Conservation (phyloP, 2,113 vertebrate genomes). For the Tachysurus fulvidraco region DNA sequence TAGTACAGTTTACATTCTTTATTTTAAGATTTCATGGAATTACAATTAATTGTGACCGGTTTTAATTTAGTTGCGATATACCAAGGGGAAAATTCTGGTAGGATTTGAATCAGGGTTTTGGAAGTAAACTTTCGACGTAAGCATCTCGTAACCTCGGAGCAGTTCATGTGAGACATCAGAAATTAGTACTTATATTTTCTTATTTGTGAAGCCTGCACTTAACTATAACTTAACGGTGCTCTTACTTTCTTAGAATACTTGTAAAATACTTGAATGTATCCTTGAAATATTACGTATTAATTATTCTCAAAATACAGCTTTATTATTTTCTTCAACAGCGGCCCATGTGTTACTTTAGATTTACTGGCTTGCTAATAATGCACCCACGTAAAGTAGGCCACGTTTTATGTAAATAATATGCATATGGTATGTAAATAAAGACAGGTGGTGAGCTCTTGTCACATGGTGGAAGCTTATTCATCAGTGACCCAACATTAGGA, state of each 20-base stretch:
- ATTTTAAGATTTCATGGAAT: not conserved
- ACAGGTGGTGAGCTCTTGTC: not conserved
- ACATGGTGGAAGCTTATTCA: not conserved
- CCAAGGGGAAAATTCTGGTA: not conserved
- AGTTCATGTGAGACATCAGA: not conserved
- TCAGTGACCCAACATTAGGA: not conserved
- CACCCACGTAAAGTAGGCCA: not conserved
- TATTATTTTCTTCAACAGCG: not conserved
- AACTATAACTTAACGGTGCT: not conserved
- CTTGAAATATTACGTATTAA: not conserved
- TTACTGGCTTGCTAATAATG: not conserved
- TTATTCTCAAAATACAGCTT: not conserved
- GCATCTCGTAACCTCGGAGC: not conserved
- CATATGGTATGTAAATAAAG: not conserved
- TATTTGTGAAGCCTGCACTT: not conserved
- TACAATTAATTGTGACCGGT: not conserved
- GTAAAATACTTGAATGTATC: not conserved
- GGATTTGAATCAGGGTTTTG: not conserved
- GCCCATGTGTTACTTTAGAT: not conserved
- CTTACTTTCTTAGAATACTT: not conserved
- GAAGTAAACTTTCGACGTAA: not conserved
- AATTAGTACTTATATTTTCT: not conserved
- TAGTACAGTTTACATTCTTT: not conserved
- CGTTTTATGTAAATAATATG: not conserved
- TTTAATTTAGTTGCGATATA: not conserved